These are phyloP conservation scores for Erpornis zantholeuca DNA, from an alignment of 2,113 vertebrate species.

Conservation along the genomic window DNA sequence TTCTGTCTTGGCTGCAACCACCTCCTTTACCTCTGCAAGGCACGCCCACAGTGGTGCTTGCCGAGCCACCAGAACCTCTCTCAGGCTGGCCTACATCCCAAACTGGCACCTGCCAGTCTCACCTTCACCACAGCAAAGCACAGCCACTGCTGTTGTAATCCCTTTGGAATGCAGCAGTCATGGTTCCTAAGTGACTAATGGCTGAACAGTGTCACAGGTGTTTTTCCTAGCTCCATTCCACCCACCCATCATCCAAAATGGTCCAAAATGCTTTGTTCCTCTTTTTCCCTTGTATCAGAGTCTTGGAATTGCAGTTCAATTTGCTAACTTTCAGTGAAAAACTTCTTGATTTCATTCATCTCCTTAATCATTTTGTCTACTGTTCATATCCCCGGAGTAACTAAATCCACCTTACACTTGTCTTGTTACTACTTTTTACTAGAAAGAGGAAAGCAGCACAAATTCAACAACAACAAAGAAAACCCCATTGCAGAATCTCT, in stretches of 20 bases:
- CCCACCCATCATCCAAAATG: neutral
- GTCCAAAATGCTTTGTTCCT: neutral
- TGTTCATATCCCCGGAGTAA: neutral
- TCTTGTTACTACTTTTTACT: neutral
- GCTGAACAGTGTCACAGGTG: neutral
- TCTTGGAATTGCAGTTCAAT: neutral
- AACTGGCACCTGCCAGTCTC: neutral
- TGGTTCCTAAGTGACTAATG: slow-evolving; percentile 36
- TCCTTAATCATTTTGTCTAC: neutral
- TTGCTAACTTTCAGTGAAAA: neutral
- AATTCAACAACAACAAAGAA: neutral
- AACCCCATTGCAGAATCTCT: neutral
- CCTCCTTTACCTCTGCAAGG: neutral
- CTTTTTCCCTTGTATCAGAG: neutral
- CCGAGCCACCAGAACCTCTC: neutral
- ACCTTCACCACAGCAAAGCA: slow-evolving; percentile 35
- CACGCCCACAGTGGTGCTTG: neutral
- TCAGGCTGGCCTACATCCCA: slow-evolving; percentile 3
- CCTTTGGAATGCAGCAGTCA: slow-evolving; percentile 26
- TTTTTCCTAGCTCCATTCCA: slow-evolving; percentile 11
- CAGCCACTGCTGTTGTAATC: slow-evolving; percentile 4
- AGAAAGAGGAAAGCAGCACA: neutral
- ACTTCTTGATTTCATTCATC: neutral
- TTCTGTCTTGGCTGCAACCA: slow-evolving; percentile 5
- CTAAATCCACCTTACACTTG: neutral